Conservation (phyloP, 2,797 vertebrate species). For the Schizopygopsis malacanthus region DNA sequence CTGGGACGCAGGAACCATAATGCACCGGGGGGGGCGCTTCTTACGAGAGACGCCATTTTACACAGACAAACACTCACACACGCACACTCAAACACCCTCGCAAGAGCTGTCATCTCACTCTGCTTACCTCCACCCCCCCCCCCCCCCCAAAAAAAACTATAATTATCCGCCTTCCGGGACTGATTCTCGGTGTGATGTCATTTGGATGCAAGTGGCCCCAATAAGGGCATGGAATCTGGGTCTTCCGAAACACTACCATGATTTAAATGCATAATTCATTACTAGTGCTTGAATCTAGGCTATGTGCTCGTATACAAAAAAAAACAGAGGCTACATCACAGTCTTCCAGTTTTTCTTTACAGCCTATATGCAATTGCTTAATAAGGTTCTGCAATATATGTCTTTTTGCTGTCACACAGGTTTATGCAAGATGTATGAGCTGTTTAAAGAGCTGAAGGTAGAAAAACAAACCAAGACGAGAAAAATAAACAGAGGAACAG, state of each 20-base stretch:
- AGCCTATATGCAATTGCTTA: neutral
- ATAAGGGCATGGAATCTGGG: conserved; percentile 12
- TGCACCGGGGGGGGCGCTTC: conserved; percentile 59
- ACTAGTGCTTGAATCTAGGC: conserved; percentile 33
- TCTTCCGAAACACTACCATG: conserved; percentile 20
- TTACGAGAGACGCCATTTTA: conserved; percentile 64
- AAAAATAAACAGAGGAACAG: conserved; percentile 30
- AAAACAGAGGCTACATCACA: conserved; percentile 49
- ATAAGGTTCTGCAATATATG: neutral
- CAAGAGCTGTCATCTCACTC: conserved; percentile 38
- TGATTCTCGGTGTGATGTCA: conserved; percentile 28
- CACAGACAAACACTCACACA: conserved; percentile 52
- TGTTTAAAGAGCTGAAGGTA: conserved; percentile 41
- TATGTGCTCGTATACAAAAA: conserved; percentile 2
- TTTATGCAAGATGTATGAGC: conserved; percentile 77
- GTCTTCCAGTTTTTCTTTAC: conserved; percentile 30
- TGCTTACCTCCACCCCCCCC: neutral
- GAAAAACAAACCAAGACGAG: conserved; percentile 17
- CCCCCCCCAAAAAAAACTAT: neutral
- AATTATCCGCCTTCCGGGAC: neutral
- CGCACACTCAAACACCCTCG: conserved; percentile 52
- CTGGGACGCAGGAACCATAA: conserved; percentile 70
- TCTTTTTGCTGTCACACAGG: conserved; percentile 61
- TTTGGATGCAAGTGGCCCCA: conserved; percentile 3
- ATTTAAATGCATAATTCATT: conserved; percentile 46